Evolutionary conservation across 1,140 invertebrate species (phyloP), one percentile per base, ranked within the genome.

Genomic region (Pseudoatta argentina): DNA sequence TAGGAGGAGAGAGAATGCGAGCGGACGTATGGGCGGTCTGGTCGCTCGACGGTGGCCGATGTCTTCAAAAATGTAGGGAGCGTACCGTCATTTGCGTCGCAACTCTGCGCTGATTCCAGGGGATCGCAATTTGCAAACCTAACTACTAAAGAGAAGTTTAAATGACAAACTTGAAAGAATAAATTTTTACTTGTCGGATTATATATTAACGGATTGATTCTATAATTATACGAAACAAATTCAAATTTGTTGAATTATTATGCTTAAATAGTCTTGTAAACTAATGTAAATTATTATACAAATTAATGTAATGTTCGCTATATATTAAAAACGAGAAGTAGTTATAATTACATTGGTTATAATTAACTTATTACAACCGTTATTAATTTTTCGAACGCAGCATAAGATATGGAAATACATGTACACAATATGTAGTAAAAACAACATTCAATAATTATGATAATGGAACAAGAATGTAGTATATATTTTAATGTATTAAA

Each of bases 41-140:
- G 78, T 86, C 87, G 87, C 51, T 76, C 79, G 81, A 73, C 82
- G 85, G 83, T 91, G 87, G 73, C 73, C 90, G 91, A 85, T 89
- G 90, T 93, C 92, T 92, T 94, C 89, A 93, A 94, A 95, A 95
- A 94, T 94, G 88, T 86, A 72, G 90, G 91, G 93, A 94, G 92
- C 89, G 91, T 92, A 93, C 91, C 91, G 90, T 92, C 89, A 91
- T 85, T 85, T 69, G 82, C 85, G 61, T 61, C 27, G 51, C 66
- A 61, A 67, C 86, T 77, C 57, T 27, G 27, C 48, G 27, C 24
- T 12, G 48, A 67, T 59, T 48, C 21, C 44, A n/a, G 39, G 48
- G 63, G 48, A 75, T 83, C 39, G 51, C 66, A 59, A 81, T 72
- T 69, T 78, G 48, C 6, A 12, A 3, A 6, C 34, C 16, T 18